Evolutionary conservation across 2,797 vertebrate genomes (phyloP).

Genomic region (Melanotaenia parkinsoni): DNA sequence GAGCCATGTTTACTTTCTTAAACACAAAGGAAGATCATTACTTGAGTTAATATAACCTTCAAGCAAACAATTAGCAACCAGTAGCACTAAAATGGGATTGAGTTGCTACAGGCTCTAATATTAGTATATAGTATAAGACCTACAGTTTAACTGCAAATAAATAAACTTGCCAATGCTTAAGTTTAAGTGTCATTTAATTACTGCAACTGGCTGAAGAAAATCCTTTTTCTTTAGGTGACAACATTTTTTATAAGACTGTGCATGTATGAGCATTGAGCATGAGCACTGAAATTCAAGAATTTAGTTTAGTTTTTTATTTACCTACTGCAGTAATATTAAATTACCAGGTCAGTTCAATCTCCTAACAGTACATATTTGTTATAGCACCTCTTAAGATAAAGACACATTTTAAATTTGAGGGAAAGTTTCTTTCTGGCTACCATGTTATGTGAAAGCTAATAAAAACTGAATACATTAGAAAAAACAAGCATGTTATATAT

Average conservation of each 20-base stretch:
- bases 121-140: no score
- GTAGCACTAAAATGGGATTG: no score
- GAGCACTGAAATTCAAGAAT: no score
- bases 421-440: background rate
- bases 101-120: no score
- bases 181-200: background rate
- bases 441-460: background rate
- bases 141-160: background rate
- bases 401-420: no score
- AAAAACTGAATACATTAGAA: slow-evolving; percentile 28
- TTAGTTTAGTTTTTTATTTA: background rate
- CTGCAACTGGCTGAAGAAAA: no score
- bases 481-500: background rate
- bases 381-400: background rate
- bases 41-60: no score
- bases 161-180: background rate
- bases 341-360: background rate
- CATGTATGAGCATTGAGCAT: background rate
- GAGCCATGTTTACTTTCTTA: no score
- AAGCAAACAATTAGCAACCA: no score
- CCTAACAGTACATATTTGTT: background rate
- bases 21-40: no score
- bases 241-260: background rate
- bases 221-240: background rate
- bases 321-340: background rate